Evolutionary conservation across 2,888 invertebrate genomes (phyloP).

Genomic region (Euclidia mi): DNA sequence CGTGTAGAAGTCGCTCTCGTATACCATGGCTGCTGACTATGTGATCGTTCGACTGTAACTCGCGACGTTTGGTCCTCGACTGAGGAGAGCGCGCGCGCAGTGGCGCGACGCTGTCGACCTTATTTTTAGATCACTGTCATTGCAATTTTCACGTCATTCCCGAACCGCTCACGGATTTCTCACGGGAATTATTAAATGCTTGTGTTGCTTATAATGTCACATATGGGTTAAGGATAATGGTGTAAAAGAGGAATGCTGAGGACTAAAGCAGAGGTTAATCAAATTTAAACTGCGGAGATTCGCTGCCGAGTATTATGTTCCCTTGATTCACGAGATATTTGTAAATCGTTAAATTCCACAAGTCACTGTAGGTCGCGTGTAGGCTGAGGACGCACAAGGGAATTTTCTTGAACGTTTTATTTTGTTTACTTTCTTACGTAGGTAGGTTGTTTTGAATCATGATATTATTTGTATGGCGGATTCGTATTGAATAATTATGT

Average conservation of each 20-base stretch:
- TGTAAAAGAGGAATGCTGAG: conserved; percentile 61
- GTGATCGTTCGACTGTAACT: conserved; percentile 84
- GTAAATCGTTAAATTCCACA: conserved; percentile 39
- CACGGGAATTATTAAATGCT: conserved; percentile 72
- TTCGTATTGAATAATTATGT: background rate
- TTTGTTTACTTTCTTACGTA: conserved; percentile 22
- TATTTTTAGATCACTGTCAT: conserved; percentile 89
- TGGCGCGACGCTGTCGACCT: conserved; percentile 72
- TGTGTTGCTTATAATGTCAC: conserved; percentile 66
- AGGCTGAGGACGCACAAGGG: conserved; percentile 52
- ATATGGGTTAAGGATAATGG: conserved; percentile 85
- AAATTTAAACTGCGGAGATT: conserved; percentile 57
- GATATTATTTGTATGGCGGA: conserved; percentile 19
- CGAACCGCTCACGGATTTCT: conserved; percentile 72
- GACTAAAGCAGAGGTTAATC: conserved; percentile 55
- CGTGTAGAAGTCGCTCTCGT: conserved; percentile 98
- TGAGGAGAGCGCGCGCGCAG: conserved; percentile 71
- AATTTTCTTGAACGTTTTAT: conserved; percentile 42
- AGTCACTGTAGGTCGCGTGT: conserved; percentile 51
- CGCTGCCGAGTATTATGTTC: conserved; percentile 9
- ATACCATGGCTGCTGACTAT: conserved; percentile 93
- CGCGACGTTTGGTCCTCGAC: conserved; percentile 88
- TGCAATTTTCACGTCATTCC: conserved; percentile 87
- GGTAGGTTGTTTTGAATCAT: conserved; percentile 54
- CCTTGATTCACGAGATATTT: conserved; percentile 53